These are phyloP conservation scores for Cataglyphis livida DNA, from an alignment of 2,888 invertebrate species.

Conservation along the genomic window DNA sequence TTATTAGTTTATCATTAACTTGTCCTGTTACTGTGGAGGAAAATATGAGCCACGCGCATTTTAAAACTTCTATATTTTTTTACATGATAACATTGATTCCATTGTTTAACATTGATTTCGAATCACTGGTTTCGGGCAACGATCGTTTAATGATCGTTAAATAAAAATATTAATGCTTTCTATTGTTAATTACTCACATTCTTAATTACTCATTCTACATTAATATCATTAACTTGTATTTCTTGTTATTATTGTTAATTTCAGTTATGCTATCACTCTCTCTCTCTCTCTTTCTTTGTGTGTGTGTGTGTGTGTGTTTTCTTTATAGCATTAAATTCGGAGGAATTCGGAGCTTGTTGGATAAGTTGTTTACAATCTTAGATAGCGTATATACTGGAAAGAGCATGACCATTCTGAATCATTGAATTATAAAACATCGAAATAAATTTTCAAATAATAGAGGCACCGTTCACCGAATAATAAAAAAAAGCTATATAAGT, in stretches of 20 bases:
- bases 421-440: background rate
- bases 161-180: conserved; percentile 52
- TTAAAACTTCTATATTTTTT: conserved; percentile 47
- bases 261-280: conserved; percentile 61
- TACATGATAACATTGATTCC: conserved; percentile 25
- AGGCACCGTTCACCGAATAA: background rate
- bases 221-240: background rate
- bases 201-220: background rate
- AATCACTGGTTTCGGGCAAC: conserved; percentile 7
- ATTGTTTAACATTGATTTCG: conserved; percentile 23
- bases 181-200: conserved; percentile 8
- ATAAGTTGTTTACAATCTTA: conserved; percentile 24
- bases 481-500: background rate
- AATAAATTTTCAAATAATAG: background rate
- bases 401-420: background rate
- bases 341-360: conserved; percentile 56
- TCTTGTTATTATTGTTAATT: conserved; percentile 36
- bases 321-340: conserved; percentile 59
- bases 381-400: background rate
- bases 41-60: conserved; percentile 35
- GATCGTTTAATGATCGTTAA: conserved; percentile 65
- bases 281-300: conserved; percentile 10
- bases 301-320: conserved; percentile 29
- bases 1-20: conserved; percentile 18
- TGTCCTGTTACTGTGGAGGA: conserved; percentile 44